Percentiles rank a stretch among this genome's conserved stretches.
Conservation (phyloP, 2,888 invertebrate species). For the Drosophila melanocephala region DNA sequence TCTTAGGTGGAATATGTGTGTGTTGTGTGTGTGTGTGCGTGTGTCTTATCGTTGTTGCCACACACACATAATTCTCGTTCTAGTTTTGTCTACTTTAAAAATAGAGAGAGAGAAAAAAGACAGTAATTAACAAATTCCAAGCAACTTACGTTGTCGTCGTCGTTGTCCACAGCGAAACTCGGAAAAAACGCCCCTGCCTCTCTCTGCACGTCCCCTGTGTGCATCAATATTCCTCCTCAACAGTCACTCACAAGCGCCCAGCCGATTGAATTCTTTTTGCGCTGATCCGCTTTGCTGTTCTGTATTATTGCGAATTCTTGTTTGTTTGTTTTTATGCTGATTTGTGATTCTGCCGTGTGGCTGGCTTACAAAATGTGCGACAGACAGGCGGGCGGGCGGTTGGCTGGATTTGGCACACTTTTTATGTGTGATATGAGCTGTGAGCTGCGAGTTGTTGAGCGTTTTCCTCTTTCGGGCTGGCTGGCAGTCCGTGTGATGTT, state of each 20-base stretch:
- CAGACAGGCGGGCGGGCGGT: neutral
- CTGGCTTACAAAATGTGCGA: constrained; percentile 39
- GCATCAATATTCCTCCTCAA: constrained; percentile 57
- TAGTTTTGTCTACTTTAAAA: constrained; percentile 10
- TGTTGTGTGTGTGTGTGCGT: neutral
- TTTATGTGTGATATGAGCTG: constrained; percentile 37
- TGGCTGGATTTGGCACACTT: constrained; percentile 68
- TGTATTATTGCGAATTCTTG: constrained; percentile 45
- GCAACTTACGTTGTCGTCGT: constrained; percentile 77
- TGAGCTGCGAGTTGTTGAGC: constrained; percentile 29
- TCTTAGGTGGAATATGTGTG: constrained; percentile 7
- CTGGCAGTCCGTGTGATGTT: constrained; percentile 44
- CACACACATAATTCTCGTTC: constrained; percentile 37
- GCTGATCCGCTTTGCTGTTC: constrained; percentile 40
- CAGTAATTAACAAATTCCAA: constrained; percentile 68
- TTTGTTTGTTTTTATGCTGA: constrained; percentile 38
- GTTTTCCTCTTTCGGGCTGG: constrained; percentile 52
- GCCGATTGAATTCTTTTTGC: constrained; percentile 31
- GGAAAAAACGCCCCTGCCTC: constrained; percentile 64
- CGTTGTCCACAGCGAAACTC: constrained; percentile 77
- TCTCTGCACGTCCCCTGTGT: constrained; percentile 42
- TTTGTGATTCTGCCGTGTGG: constrained; percentile 38
- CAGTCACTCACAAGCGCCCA: constrained; percentile 45
- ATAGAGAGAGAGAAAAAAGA: constrained; percentile 7
- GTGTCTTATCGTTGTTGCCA: constrained; percentile 38